A percentile compares a stretch with the other conserved stretches of the same genome.
Conservation (phyloP, 1,140 invertebrate genomes). For the Physella acuta region DNA sequence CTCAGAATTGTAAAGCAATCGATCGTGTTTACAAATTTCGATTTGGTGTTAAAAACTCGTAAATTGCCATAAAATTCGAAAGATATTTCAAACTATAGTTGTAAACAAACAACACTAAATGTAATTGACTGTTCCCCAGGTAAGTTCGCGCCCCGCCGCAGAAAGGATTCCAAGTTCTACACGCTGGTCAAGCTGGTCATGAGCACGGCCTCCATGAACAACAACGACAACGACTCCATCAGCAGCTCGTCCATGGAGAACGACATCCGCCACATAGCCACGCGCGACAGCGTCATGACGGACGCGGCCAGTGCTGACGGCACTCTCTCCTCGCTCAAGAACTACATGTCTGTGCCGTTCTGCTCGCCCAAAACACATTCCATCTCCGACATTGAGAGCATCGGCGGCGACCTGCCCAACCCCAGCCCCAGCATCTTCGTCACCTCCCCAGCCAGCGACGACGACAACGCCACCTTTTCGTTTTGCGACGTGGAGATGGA, state of each 20-base stretch:
- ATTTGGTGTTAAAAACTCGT: not conserved
- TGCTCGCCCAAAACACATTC: not conserved
- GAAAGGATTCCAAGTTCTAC: conserved; percentile 41
- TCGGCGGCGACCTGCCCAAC: conserved; percentile 2
- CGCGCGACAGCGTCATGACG: conserved; percentile 32
- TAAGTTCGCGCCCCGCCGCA: conserved; percentile 31
- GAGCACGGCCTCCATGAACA: conserved; percentile 34
- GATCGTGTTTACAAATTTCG: no score
- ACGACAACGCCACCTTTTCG: not conserved
- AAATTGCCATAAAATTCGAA: not conserved
- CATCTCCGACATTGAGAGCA: conserved; percentile 15
- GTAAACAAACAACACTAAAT: not conserved
- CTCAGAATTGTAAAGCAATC: no score
- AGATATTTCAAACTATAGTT: not conserved
- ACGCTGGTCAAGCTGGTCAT: conserved; percentile 39
- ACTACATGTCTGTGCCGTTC: conserved; percentile 30
- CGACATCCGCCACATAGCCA: conserved; percentile 32
- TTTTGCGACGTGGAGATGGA: conserved; percentile 6
- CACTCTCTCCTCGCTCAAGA: conserved; percentile 27
- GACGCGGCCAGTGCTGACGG: conserved; percentile 30
- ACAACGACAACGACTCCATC: conserved; percentile 30
- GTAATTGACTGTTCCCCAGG: conserved; percentile 18
- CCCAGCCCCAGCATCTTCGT: conserved; percentile 19
- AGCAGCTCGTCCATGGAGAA: conserved; percentile 34
- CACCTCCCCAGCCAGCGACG: conserved; percentile 23